A percentile compares a stretch with the other conserved stretches of the same genome.
phyloP scores from a whole-genome alignment of 2,888 invertebrate species.

The Flabesymbios commensalis region DNA sequence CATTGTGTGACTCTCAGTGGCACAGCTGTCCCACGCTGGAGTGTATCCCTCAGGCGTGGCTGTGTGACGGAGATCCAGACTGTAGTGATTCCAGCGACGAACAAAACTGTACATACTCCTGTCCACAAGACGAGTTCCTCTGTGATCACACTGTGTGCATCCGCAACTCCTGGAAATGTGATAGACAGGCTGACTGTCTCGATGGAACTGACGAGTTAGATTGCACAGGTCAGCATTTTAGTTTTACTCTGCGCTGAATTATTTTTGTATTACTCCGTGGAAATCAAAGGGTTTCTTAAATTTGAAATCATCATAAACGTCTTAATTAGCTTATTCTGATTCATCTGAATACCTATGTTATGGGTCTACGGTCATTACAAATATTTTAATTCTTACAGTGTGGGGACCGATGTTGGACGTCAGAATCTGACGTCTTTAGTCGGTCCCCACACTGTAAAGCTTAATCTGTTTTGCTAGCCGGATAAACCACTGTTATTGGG shows the following conservation, averaged over 20 bases:
- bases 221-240: constrained; percentile 23
- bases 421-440: too few relatives aligned
- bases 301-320: too few relatives aligned
- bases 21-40: constrained; percentile 74
- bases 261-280: too few relatives aligned
- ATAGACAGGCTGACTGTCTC: constrained; percentile 49
- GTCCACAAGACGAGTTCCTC: constrained; percentile 5
- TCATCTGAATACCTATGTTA: too few relatives aligned
- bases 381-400: too few relatives aligned
- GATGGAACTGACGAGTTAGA: constrained; percentile 48
- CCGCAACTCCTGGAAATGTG: constrained; percentile 45
- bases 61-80: constrained; percentile 69
- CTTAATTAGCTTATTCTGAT: too few relatives aligned
- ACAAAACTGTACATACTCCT: constrained; percentile 28
- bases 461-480: too few relatives aligned
- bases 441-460: too few relatives aligned
- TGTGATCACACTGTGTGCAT: constrained; percentile 31
- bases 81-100: constrained; percentile 79
- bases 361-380: too few relatives aligned
- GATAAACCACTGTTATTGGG: too few relatives aligned
- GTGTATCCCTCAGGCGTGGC: constrained; percentile 90
- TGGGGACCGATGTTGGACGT: too few relatives aligned
- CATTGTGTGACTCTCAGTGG: constrained; percentile 85
- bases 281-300: too few relatives aligned
- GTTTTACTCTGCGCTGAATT: background rate